Conservation (phyloP, 2,113 vertebrate species). For the Cololabis saira region DNA sequence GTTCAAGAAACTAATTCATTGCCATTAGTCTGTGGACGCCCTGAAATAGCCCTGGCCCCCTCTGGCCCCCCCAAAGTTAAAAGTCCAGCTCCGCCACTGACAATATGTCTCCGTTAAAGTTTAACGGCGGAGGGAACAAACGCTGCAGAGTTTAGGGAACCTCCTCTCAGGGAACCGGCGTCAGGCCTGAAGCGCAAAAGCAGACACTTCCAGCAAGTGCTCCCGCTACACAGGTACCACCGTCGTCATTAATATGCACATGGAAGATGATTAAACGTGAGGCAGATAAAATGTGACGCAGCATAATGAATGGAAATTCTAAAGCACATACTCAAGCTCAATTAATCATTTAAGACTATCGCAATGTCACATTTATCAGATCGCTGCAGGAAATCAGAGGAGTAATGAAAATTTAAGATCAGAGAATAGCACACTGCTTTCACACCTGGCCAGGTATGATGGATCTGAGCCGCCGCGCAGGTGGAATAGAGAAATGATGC, state of each 20-base stretch:
- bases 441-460: conserved; percentile 25
- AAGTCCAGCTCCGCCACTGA: no score
- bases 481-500: conserved; percentile 5
- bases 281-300: conserved; percentile 90
- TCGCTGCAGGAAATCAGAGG: conserved; percentile 75
- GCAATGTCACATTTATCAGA: conserved; percentile 83
- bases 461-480: conserved; percentile 7
- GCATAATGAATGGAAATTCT: conserved; percentile 89
- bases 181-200: conserved; percentile 60
- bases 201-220: conserved; percentile 82
- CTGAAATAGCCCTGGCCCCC: no score
- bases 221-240: conserved; percentile 85
- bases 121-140: no score
- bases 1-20: no score
- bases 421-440: conserved; percentile 35
- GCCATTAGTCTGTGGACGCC: no score
- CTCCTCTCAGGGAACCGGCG: conserved; percentile 27
- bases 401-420: conserved; percentile 73
- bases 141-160: not conserved
- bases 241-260: conserved; percentile 93
- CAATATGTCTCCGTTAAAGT: no score
- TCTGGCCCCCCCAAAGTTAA: no score
- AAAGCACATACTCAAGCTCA: conserved; percentile 86
- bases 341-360: conserved; percentile 92
- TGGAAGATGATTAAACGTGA: conserved; percentile 89